Evolutionary conservation across 2,797 vertebrate genomes (phyloP).

Genomic region (Phyllotis vaccarum): DNA sequence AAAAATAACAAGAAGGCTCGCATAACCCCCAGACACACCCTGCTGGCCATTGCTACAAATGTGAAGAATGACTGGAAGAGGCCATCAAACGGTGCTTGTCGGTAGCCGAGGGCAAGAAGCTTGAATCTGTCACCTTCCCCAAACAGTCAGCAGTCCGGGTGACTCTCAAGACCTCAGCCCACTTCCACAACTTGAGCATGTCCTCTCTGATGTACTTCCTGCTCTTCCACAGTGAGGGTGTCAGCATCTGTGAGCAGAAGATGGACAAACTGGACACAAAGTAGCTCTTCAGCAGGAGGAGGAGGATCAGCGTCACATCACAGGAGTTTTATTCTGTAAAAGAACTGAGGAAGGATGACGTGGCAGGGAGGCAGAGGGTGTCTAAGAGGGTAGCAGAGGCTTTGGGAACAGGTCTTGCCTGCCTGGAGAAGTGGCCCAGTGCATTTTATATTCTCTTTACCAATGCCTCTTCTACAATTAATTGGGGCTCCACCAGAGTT

Average conservation of each 20-base stretch:
- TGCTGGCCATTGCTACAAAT: constrained; percentile 98
- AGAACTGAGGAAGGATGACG: constrained; percentile 81
- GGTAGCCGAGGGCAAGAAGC: constrained; percentile 97
- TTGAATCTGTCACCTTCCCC: constrained; percentile 97
- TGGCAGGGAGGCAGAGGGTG: constrained; percentile 84
- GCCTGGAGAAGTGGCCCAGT: constrained; percentile 73
- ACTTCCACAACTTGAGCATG: constrained; percentile 94
- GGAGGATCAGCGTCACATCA: too few species aligned
- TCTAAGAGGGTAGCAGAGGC: constrained; percentile 69
- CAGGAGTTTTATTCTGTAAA: constrained; percentile 86
- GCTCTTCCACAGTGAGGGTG: constrained; percentile 98
- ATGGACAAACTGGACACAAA: constrained; percentile 99
- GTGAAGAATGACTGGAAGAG: constrained; percentile 98
- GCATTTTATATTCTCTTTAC: constrained; percentile 83
- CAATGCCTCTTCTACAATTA: constrained; percentile 76
- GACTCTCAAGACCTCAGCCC: constrained; percentile 97
- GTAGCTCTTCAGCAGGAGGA: constrained; percentile 87
- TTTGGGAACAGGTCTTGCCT: constrained; percentile 36
- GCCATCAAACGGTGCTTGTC: constrained; percentile 97
- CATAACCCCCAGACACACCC: constrained; percentile 97
- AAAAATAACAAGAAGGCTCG: constrained; percentile 99
- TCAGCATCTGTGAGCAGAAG: constrained; percentile 99
- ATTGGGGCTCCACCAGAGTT: constrained; percentile 83
- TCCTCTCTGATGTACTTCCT: constrained; percentile 99
- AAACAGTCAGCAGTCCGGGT: constrained; percentile 98